Evolutionary conservation across 2,888 invertebrate genomes (phyloP).

Genomic region (Leucophenga montana): DNA sequence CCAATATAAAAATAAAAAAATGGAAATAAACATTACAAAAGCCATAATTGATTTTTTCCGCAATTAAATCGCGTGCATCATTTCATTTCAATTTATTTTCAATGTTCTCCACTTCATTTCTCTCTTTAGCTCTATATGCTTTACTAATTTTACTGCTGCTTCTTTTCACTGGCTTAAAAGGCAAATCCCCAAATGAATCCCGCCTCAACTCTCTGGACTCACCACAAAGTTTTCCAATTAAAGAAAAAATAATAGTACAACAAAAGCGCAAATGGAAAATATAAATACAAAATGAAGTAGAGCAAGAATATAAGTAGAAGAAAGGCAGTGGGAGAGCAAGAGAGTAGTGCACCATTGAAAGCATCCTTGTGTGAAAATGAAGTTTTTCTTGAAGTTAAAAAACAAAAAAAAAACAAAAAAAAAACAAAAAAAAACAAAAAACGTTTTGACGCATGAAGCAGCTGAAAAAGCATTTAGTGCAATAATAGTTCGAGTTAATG

Average conservation of each 20-base stretch:
- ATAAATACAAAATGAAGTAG: background rate
- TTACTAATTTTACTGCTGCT: no score
- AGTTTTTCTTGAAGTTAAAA: constrained; percentile 6
- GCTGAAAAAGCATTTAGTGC: background rate
- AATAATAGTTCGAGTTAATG: background rate
- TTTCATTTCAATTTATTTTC: background rate
- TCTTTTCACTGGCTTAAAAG: background rate
- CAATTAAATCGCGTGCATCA: background rate
- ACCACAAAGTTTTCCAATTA: constrained; percentile 52
- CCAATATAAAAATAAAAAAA: background rate
- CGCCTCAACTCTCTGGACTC: constrained; percentile 14
- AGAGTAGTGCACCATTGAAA: background rate
- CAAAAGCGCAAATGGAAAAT: background rate
- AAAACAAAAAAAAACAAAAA: background rate
- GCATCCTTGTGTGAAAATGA: background rate
- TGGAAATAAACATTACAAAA: background rate
- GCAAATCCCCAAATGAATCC: constrained; percentile 32
- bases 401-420: background rate
- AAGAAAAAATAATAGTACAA: constrained; percentile 30
- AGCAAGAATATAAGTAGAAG: background rate
- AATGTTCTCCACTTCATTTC: background rate
- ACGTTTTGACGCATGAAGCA: background rate
- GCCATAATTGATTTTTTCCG: background rate
- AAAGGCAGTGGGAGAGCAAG: background rate
- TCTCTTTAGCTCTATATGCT: no score